phyloP scores from a whole-genome alignment of 2,888 invertebrate species.

The Heliothis peltigera region DNA sequence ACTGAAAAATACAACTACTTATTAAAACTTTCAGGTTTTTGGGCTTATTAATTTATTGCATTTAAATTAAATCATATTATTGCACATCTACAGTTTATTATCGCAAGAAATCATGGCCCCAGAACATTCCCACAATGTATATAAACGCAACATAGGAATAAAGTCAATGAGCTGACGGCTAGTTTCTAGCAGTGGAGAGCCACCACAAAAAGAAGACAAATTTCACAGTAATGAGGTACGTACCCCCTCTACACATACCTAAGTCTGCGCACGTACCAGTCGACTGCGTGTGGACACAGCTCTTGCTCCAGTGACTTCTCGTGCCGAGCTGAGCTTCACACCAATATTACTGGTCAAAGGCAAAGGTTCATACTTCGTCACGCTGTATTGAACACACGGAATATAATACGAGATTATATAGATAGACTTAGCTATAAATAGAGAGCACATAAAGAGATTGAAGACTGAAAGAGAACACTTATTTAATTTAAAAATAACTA shows the following conservation, averaged over 20 bases:
- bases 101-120: no score
- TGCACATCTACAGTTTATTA: no score
- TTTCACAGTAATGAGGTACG: neutral
- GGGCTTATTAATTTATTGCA: no score
- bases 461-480: neutral
- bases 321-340: conserved; percentile 22
- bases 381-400: conserved; percentile 2
- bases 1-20: no score
- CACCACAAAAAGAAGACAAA: neutral
- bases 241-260: conserved; percentile 23
- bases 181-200: no score
- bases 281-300: conserved; percentile 50
- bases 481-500: no score
- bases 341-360: conserved; percentile 28
- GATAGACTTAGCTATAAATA: neutral
- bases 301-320: conserved; percentile 54
- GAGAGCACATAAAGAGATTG: neutral
- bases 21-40: no score
- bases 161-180: no score
- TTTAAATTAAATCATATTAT: no score
- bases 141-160: no score
- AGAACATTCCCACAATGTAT: no score
- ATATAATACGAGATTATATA: neutral
- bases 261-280: conserved; percentile 16
- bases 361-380: conserved; percentile 7